Evolutionary conservation across 1,140 invertebrate genomes (phyloP), one percentile per base, ranked within the genome.

Genomic region (Polyergus mexicanus): DNA sequence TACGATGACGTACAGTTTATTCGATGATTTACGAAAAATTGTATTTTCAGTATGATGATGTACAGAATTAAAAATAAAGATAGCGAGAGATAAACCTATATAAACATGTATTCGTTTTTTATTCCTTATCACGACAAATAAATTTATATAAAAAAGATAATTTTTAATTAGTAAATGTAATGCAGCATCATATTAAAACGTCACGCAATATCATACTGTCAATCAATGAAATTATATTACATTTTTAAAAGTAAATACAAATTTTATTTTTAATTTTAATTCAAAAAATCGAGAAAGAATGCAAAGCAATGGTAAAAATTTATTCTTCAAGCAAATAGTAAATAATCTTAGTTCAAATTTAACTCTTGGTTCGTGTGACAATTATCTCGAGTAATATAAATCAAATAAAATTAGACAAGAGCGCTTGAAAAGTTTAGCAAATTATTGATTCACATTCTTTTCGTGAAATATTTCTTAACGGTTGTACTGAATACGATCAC

Each of bases 41-140:
- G 51, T 54, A 80, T 28, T 8, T 25, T 38, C 2, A 54, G 13
- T 78, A 60, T 86, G 69, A 83, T 90, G 83, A 87, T 89, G 76
- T 87, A 89, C 68, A 86, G 13, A 87, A 90, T 81, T 87, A 83
- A 89, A 90, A 90, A 90, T 90, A 89, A 90, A 90, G 19, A 72
- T 44, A 72, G 7, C 35, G 69, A 32, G 32, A 32, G 32, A 71
- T 78, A 58, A 68, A 84, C 54, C 11, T 22, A 68, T 85, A 77
- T 74, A 5, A 22, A 72, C 44, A 35, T 51, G 38, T 80, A 38
- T 83, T 87, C 56, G 62, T 47, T 74, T 87, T 77, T 81, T 51
- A 76, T 84, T 84, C 60, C 65, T 81, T 58, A 11, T 47, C 22
- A 19, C 10, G 4, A 58, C 25, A 44, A 10, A 51, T 51, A 66